These are phyloP conservation scores for Plebejus argus DNA, from an alignment of 2,888 invertebrate species.

Conservation along the genomic window DNA sequence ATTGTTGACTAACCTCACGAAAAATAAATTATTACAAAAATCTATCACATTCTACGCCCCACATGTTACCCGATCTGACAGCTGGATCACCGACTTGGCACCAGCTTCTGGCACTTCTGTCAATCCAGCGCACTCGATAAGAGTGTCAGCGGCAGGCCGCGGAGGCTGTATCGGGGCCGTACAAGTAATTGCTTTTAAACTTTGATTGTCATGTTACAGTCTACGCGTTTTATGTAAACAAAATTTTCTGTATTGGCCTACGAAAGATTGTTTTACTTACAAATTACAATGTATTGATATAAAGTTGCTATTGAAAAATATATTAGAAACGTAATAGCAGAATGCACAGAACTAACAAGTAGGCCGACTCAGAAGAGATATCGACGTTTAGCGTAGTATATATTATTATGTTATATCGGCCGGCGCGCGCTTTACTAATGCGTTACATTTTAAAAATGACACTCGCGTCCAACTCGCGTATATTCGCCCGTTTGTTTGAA, in stretches of 20 bases:
- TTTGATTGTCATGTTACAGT: slow-evolving; percentile 14
- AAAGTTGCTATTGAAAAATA: background rate
- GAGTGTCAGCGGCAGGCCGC: slow-evolving; percentile 14
- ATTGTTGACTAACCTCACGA: too few species aligned
- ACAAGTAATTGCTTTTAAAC: slow-evolving; percentile 31
- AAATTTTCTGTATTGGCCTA: background rate
- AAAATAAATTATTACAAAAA: background rate
- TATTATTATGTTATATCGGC: too few species aligned
- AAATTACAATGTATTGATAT: background rate
- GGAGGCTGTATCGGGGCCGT: slow-evolving; percentile 15
- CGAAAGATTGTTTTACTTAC: background rate
- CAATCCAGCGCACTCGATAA: background rate
- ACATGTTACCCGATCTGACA: background rate
- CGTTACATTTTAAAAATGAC: too few species aligned
- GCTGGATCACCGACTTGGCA: slow-evolving; percentile 1
- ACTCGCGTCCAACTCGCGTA: too few species aligned
- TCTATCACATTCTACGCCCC: background rate
- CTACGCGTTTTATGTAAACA: background rate
- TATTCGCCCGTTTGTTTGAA: too few species aligned
- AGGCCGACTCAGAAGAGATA: too few species aligned
- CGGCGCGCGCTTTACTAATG: too few species aligned
- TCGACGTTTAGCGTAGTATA: too few species aligned
- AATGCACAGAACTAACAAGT: too few species aligned
- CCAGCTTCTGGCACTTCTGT: slow-evolving; percentile 1
- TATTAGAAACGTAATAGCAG: background rate